Percentiles rank a stretch among this genome's conserved stretches.
phyloP scores from a whole-genome alignment of 2,888 invertebrate genomes.

The Andrena bucephala region DNA sequence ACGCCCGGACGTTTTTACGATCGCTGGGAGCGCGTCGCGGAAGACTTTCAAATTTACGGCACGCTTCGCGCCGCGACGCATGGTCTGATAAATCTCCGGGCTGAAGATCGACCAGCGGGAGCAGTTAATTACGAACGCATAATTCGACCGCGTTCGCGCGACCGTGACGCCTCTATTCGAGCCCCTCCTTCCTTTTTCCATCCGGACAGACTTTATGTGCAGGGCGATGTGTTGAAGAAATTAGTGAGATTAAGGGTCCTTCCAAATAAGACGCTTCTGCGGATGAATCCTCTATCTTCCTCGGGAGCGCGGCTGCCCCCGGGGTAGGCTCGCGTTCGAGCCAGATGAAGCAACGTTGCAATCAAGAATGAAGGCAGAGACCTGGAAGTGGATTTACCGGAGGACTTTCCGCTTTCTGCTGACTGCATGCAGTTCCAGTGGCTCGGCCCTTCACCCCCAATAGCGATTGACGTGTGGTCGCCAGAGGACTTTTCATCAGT shows the following conservation, averaged over 20 bases:
- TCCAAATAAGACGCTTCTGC: no score
- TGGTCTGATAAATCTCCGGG: slow-evolving; percentile 48
- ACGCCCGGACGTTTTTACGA: slow-evolving; percentile 65
- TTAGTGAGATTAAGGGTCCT: no score
- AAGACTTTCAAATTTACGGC: slow-evolving; percentile 52
- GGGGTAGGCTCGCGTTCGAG: no score
- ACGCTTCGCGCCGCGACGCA: slow-evolving; percentile 25
- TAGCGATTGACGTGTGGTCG: slow-evolving; percentile 11
- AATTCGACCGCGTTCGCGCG: background rate
- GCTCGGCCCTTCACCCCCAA: slow-evolving; percentile 11
- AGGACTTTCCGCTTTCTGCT: slow-evolving; percentile 5
- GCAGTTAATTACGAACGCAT: slow-evolving; percentile 14
- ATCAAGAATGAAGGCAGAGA: background rate
- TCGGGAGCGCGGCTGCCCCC: no score
- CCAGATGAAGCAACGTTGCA: background rate
- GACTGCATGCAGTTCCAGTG: slow-evolving; percentile 9
- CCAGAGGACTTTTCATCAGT: slow-evolving; percentile 20
- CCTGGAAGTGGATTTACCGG: background rate
- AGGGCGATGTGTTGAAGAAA: no score
- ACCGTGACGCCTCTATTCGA: background rate
- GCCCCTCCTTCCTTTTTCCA: background rate
- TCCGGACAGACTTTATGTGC: no score
- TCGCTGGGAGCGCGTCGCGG: slow-evolving; percentile 43
- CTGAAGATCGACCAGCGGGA: slow-evolving; percentile 21
- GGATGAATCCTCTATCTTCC: no score